Percentiles rank a stretch among this genome's conserved stretches.
These are phyloP conservation scores for Drosophila ezoana DNA, from an alignment of 2,888 invertebrate genomes.

Conservation along the genomic window DNA sequence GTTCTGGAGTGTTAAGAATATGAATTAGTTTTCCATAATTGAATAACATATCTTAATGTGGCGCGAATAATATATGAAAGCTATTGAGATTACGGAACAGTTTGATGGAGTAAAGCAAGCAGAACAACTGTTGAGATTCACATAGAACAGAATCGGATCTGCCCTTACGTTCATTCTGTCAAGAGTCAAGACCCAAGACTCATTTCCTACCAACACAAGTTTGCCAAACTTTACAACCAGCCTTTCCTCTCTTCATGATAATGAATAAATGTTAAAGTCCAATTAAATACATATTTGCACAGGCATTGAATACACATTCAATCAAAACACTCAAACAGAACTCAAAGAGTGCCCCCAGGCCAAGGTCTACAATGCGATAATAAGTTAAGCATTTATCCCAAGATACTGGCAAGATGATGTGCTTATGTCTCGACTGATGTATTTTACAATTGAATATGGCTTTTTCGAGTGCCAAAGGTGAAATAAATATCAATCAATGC, in stretches of 20 bases:
- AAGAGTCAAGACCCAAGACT: too few species aligned
- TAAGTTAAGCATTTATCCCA: constrained; percentile 8
- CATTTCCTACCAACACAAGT: too few species aligned
- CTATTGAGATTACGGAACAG: neutral
- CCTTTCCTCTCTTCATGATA: neutral
- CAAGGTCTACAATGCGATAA: constrained; percentile 23
- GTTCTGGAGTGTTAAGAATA: constrained; percentile 27
- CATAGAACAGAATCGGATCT: too few species aligned
- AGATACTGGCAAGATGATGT: constrained; percentile 21
- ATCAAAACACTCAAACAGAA: constrained; percentile 16
- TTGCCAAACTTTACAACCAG: neutral
- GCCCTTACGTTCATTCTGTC: too few species aligned
- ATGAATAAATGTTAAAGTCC: neutral
- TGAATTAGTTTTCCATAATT: constrained; percentile 7
- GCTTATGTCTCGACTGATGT: constrained; percentile 23
- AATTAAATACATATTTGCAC: neutral
- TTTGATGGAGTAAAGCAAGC: neutral
- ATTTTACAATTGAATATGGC: constrained; percentile 34
- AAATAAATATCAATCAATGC: constrained; percentile 76
- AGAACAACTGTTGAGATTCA: too few species aligned
- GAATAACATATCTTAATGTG: constrained; percentile 12
- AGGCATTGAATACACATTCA: constrained; percentile 11
- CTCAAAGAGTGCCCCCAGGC: neutral
- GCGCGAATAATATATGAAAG: neutral
- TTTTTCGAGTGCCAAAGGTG: constrained; percentile 40